A percentile compares a stretch with the other conserved stretches of the same genome.
Evolutionary conservation across 2,113 vertebrate genomes (phyloP).

Genomic region (Spea bombifrons): DNA sequence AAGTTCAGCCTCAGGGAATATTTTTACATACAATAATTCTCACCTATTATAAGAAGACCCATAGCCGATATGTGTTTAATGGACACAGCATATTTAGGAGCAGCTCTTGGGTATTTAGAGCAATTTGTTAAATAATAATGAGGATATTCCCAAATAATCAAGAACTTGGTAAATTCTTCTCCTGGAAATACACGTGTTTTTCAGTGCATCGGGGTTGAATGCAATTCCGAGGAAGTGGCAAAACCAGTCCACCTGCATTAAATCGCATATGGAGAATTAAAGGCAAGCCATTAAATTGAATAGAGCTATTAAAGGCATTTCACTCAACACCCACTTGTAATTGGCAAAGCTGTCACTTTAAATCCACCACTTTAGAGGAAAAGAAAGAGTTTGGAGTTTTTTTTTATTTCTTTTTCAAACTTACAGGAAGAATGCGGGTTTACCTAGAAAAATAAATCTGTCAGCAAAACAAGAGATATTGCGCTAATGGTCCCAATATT

Average conservation of each 20-base stretch:
- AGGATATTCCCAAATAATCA: no score
- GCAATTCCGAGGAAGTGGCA: constrained; percentile 36
- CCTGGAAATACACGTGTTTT: background rate
- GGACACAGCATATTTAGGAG: no score
- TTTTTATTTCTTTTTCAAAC: constrained; percentile 16
- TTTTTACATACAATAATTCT: no score
- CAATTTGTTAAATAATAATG: no score
- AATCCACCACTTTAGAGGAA: constrained; percentile 29
- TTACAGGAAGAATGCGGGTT: constrained; percentile 30
- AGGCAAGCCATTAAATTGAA: constrained; percentile 39
- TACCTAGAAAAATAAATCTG: constrained; percentile 36
- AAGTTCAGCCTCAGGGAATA: no score
- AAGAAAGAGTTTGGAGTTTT: constrained; percentile 16
- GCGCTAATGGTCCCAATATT: background rate
- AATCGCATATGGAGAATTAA: constrained; percentile 43
- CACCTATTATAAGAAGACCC: no score
- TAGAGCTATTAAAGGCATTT: constrained; percentile 40
- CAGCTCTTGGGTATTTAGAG: no score
- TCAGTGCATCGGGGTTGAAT: constrained; percentile 3
- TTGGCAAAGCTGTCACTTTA: constrained; percentile 45
- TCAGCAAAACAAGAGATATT: constrained; percentile 18
- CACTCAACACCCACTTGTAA: constrained; percentile 42
- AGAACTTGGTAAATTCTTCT: background rate
- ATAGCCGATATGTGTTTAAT: no score
- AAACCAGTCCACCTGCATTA: constrained; percentile 41